Evolutionary conservation across 1,140 invertebrate species (phyloP), one percentile per base, ranked within the genome.

Genomic region (Magallana ariakensis): DNA sequence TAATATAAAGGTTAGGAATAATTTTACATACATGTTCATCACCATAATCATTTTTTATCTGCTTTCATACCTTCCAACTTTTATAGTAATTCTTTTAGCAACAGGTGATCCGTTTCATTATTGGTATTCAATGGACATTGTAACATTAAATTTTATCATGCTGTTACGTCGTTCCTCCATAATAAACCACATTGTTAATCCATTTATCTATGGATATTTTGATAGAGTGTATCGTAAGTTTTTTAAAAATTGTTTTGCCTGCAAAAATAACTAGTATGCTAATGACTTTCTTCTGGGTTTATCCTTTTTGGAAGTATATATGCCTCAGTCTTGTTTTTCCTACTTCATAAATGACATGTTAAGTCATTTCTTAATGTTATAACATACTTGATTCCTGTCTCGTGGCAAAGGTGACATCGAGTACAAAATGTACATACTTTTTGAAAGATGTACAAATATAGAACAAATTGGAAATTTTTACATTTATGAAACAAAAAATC

Each of bases 21-120:
- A 82, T 53, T 82, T 82, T 54, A 55, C 80, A 8, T 55, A 82
- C 15, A 82, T 82, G 80, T 82, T 82, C 22, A n/a, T 82, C 19
- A 82, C 80, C 2, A 56, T 82, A 53, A 56, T 82, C 19, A 10
- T 82, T 9, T 82, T 55, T 22, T 82, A 82, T 22, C 53, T 82
- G 7, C 55, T 55, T 16, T 82, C 54, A 19, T 56, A 82, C n/a
- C 46, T 82, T 16, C 80, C 80, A 54, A 82, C 80, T 7, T n/a
- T 54, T 16, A 53, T 81, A 46, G 15, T 53, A 15, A 53, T 81
- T 7, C 15, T 81, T 53, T 54, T 81, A 16, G 46, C 33, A 81
- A 19, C 5, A 16, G 54, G n/a, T 7, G 46, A 81, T 10, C 46
- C 46, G 16, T 56, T 19, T 54, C 15, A 54, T 16, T 81, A 13